These are phyloP conservation scores for Mechanitis mazaeus DNA, from an alignment of 2,888 invertebrate species.

Conservation along the genomic window DNA sequence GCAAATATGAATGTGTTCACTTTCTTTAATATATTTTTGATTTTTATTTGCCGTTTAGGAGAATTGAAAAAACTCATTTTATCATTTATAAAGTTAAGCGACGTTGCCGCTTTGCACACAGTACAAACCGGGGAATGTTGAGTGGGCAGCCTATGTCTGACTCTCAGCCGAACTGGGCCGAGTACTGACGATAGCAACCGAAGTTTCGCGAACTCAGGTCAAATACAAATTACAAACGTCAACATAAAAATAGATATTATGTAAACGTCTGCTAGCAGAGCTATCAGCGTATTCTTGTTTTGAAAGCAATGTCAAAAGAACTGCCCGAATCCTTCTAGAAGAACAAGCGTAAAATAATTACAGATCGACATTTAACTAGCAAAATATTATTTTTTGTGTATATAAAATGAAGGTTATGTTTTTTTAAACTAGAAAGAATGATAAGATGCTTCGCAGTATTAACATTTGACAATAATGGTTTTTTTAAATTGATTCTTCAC, in stretches of 20 bases:
- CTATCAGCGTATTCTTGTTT: conserved; percentile 7
- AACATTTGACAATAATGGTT: too few relatives aligned
- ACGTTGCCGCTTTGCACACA: conserved; percentile 61
- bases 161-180: conserved; percentile 34
- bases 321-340: not conserved
- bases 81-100: conserved; percentile 41
- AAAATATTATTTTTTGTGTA: too few relatives aligned
- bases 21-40: too few relatives aligned
- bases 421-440: too few relatives aligned
- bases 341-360: not conserved
- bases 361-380: too few relatives aligned
- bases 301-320: not conserved
- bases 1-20: not conserved
- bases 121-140: conserved; percentile 41
- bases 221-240: conserved; percentile 33
- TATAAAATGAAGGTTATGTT: too few relatives aligned
- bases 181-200: conserved; percentile 26
- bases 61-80: not conserved
- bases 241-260: conserved; percentile 44
- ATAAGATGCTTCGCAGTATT: too few relatives aligned
- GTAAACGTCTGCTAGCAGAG: conserved; percentile 22
- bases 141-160: conserved; percentile 34
- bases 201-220: conserved; percentile 25
- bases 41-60: too few relatives aligned
- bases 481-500: too few relatives aligned